A percentile compares a stretch with the other conserved stretches of the same genome.
Conservation (phyloP, 2,113 vertebrate species). For the Boulengeromyrus knoepffleri region DNA sequence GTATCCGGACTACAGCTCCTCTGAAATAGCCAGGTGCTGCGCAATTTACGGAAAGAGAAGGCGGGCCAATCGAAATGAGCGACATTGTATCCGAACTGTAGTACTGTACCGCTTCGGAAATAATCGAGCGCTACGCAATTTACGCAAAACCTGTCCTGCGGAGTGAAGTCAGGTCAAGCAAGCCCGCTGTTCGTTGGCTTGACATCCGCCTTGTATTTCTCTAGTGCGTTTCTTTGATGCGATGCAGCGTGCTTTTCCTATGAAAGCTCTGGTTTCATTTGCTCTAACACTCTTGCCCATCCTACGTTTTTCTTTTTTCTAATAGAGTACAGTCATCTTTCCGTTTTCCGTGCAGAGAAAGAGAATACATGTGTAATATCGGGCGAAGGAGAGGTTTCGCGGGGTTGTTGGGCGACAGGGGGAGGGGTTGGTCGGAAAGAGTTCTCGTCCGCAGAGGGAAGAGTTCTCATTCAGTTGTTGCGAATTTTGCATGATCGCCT, state of each 20-base stretch:
- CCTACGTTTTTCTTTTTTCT: neutral
- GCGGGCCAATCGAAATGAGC: neutral
- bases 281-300: neutral
- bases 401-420: slow-evolving; percentile 92
- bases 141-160: neutral
- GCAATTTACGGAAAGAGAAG: neutral
- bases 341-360: neutral
- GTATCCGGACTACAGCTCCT: neutral
- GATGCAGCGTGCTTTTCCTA: neutral
- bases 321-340: neutral
- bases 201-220: neutral
- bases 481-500: neutral
- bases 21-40: neutral
- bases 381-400: slow-evolving; percentile 92
- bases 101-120: neutral
- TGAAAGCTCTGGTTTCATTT: neutral
- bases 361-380: slow-evolving; percentile 37
- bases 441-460: neutral
- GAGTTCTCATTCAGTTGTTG: neutral
- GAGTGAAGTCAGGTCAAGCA: neutral
- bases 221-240: neutral
- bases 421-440: slow-evolving; percentile 16
- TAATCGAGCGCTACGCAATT: neutral
- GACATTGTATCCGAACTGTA: neutral
- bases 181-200: neutral